These are phyloP conservation scores for Argyresthia goedartella DNA, from an alignment of 2,888 invertebrate genomes.

Conservation along the genomic window DNA sequence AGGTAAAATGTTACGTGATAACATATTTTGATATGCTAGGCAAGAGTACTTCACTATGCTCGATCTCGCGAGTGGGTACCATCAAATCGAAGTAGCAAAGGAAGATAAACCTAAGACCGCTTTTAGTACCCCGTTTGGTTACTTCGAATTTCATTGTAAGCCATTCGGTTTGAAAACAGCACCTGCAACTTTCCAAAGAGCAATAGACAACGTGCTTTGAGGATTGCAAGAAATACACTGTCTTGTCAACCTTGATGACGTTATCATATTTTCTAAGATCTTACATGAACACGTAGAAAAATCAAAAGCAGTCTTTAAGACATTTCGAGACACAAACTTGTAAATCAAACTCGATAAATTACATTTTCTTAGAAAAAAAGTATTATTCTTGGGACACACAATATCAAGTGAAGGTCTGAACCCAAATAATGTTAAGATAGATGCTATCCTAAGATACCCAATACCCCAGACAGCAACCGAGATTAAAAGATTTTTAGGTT, in stretches of 20 bases:
- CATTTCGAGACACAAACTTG: constrained; percentile 2
- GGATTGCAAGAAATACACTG: constrained; percentile 16
- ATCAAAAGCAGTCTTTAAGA: constrained; percentile 10
- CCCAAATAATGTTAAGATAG: constrained; percentile 11
- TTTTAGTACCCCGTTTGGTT: constrained; percentile 25
- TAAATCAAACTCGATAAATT: constrained; percentile 6
- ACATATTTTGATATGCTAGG: constrained; percentile 14
- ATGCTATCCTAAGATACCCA: constrained; percentile 6
- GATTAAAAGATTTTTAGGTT: constrained; percentile 20
- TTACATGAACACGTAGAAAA: constrained; percentile 8
- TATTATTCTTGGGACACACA: constrained; percentile 15
- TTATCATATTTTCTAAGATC: constrained; percentile 16
- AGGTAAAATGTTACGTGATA: too few species aligned
- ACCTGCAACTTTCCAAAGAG: too few species aligned
- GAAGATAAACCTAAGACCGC: constrained; percentile 30
- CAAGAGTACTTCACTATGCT: constrained; percentile 31
- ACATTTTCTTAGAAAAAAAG: constrained; percentile 6
- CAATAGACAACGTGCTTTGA: constrained; percentile 19
- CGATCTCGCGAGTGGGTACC: constrained; percentile 30
- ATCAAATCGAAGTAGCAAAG: constrained; percentile 17
- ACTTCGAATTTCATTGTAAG: constrained; percentile 28
- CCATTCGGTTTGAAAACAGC: constrained; percentile 34
- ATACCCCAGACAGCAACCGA: constrained; percentile 7
- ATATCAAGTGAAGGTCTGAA: constrained; percentile 11
- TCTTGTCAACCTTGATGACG: constrained; percentile 20